Conservation (phyloP, 2,113 vertebrate genomes). For the Eupsittula cactorum region DNA sequence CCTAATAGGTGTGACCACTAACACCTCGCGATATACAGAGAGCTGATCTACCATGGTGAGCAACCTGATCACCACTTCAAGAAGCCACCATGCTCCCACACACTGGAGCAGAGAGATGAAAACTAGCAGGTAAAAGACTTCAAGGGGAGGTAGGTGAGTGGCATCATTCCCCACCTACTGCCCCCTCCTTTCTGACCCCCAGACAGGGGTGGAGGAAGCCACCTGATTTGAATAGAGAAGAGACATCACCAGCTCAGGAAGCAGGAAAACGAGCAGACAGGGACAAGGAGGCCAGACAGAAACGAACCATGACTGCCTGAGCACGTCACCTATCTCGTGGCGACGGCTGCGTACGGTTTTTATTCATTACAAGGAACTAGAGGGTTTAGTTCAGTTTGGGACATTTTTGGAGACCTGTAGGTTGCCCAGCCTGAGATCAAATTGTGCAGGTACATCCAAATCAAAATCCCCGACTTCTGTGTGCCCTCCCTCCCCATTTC, state of each 20-base stretch:
- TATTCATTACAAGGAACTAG: neutral
- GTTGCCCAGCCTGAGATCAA: neutral
- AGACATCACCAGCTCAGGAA: neutral
- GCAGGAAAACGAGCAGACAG: slow-evolving; percentile 27
- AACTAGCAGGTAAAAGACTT: neutral
- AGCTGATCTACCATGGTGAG: neutral
- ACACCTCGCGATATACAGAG: neutral
- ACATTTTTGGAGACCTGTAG: neutral
- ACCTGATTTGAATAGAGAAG: slow-evolving; percentile 53
- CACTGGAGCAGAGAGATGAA: neutral
- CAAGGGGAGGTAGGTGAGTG: neutral
- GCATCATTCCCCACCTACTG: neutral
- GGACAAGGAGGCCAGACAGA: slow-evolving; percentile 29
- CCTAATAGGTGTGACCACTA: neutral
- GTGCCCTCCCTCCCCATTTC: neutral
- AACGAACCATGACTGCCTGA: neutral
- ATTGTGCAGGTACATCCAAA: neutral
- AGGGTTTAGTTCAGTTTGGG: neutral
- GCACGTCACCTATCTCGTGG: neutral
- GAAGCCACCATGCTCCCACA: neutral
- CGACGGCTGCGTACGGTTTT: accelerated
- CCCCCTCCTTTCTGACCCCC: neutral
- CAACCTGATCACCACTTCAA: neutral
- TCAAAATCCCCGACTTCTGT: neutral
- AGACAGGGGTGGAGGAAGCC: slow-evolving; percentile 13